Evolutionary conservation across 2,797 vertebrate genomes (phyloP).

Genomic region (Poecilia gillii): DNA sequence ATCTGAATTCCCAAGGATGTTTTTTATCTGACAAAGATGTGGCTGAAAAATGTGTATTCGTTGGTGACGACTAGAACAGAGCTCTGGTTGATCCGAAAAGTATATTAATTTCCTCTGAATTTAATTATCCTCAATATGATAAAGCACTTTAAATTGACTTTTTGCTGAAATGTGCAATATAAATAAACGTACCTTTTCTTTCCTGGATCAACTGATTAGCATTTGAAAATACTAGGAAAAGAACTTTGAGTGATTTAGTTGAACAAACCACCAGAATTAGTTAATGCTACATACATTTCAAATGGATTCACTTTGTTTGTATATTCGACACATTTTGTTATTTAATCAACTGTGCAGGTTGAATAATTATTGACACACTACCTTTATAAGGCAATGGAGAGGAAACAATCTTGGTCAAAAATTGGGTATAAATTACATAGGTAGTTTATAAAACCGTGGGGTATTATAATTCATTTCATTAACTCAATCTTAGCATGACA

Average conservation of each 20-base stretch:
- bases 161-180: not conserved
- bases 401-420: not conserved
- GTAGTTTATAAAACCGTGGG: not conserved
- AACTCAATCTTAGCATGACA: no score
- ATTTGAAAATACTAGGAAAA: not conserved
- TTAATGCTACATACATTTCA: not conserved
- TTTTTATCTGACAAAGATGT: not conserved
- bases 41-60: not conserved
- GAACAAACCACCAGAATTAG: not conserved
- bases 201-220: not conserved
- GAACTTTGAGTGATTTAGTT: not conserved
- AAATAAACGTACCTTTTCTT: not conserved
- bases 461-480: not conserved
- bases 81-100: not conserved
- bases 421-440: not conserved
- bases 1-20: not conserved
- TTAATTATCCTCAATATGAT: not conserved
- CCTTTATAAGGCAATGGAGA: not conserved
- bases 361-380: not conserved
- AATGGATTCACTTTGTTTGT: not conserved
- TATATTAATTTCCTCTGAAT: not conserved
- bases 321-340: not conserved
- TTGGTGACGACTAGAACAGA: not conserved
- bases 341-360: not conserved
- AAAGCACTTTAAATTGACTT: not conserved